Evolutionary conservation across 2,113 vertebrate species (phyloP), one percentile per base, ranked within the genome.

Genomic region (Gila orcuttii): DNA sequence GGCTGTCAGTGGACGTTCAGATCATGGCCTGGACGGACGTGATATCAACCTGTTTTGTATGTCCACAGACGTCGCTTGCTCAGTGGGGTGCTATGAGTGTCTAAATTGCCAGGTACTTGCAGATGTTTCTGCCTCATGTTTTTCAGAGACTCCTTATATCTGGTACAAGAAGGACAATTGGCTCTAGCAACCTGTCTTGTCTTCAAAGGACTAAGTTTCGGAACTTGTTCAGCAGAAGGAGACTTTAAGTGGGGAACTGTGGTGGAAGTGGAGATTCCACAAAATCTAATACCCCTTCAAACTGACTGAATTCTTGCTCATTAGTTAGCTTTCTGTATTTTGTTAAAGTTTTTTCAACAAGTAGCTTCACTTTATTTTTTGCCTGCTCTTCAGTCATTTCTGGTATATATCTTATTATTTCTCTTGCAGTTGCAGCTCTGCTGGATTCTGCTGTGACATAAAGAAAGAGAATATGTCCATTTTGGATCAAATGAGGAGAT

Each of bases 91-190:
- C 25, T 79, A 5, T 59, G 8, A 79, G 76, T 59, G 76, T 12
- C 76, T 52, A 23, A 55, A 79, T 59, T 79, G 50, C 50, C 52
- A 55, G 45, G 76, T 79, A 79, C 76, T 79, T 79, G 76, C 76
- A 55, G 47, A 52, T 79, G 25, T 79, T 59, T 79, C 77, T 59
- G 77, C 77, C 52, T 79, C 77, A 55, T 59, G 52, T 55, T 79
- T 79, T 79, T 79, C 4, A 79, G 77, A 79, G 77, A 36, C 17
- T 79, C 77, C 77, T 79, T 79, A 59, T 79, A 79, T 79, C 77
- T 79, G 28, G 25, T n/a, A 59, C 52, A 79, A 79, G 52, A 59
- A 59, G 77, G 77, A 59, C 77, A 79, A 59, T 19, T 79, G 52
- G 31, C 8, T 4, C 76, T 79, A 59, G 77, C 12, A 52, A 55